Evolutionary conservation across 2,113 vertebrate species (phyloP).

Genomic region (Cephalopholis sonnerati): DNA sequence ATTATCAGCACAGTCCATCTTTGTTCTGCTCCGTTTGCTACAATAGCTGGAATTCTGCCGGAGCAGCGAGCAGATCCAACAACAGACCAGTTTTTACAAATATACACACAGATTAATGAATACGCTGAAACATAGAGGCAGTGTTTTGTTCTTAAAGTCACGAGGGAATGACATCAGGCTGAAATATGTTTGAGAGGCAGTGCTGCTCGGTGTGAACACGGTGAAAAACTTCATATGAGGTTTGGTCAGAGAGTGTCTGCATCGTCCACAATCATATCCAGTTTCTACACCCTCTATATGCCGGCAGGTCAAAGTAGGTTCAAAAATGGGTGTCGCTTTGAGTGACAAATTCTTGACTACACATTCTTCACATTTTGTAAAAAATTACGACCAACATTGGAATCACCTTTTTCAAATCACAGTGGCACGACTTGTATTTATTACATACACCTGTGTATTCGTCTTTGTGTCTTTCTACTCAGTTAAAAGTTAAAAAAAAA

Average conservation of each 20-base stretch:
- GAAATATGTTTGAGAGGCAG: no score
- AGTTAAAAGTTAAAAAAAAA: no score
- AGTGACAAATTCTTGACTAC: neutral
- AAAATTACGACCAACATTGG: neutral
- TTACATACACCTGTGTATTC: neutral
- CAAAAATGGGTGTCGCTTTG: no score
- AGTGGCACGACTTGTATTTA: neutral
- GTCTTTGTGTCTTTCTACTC: no score
- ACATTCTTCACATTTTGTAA: neutral
- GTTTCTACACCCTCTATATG: neutral
- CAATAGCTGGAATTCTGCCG: conserved; percentile 40
- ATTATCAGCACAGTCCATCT: conserved; percentile 49
- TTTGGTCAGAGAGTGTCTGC: neutral
- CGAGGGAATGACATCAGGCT: neutral
- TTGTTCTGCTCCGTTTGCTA: conserved; percentile 43
- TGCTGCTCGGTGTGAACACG: neutral
- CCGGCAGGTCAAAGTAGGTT: neutral
- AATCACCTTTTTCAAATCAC: neutral
- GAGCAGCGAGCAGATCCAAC: neutral
- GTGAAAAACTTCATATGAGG: neutral
- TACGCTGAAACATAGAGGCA: neutral
- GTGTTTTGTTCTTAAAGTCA: conserved; percentile 4
- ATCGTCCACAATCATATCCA: neutral
- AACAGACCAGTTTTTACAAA: conserved; percentile 1
- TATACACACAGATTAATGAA: neutral